Evolutionary conservation across 2,888 invertebrate genomes (phyloP), one percentile per base, ranked within the genome.

Genomic region (Aspidiotus rigidus): DNA sequence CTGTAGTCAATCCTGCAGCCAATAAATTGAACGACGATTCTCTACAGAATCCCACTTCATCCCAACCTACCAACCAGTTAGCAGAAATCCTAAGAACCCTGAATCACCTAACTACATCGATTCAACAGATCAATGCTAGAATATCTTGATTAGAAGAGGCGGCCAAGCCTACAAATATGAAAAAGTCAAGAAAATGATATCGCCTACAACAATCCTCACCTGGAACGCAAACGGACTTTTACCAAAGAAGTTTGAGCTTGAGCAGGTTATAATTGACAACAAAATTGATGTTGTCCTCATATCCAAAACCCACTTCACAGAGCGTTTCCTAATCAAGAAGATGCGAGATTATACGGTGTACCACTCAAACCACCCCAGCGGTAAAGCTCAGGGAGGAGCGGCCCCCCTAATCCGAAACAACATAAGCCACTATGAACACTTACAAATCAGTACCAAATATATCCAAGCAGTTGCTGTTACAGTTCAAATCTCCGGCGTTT

Each of bases 291-390:
- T 49, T 13, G 10, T n/a, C n/a, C 6, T 49, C n/a, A 49, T 49
- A 11, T 13, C 49, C 3, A 6, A 49, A 49, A 49, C 49, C 49
- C 49, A 49, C 49, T 49, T 49, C 49, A 49, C 49, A 11, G 49
- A 49, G 49, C 49, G 49, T 13, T 49, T 49, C 10, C 49, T 49
- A 49, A 49, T 49, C 49, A 49, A 49, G 49, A 49, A 49, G 49
- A 49, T 49, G 6, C 49, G 49, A 11, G 49, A 49, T 49, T 49
- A 49, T n/a, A 49, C n/a, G 49, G 49, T 49, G 49, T 49, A 49
- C 49, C 49, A 49, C 49, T 49, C 49, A n/a, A 49, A 49, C 49
- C n/a, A 49, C 49, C 49, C 49, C 49, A 49, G 49, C 49, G 49
- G 49, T 49, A 49, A 49, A 49, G 49, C 49, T n/a, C 49, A 49